These are phyloP conservation scores for Ditylenchus dipsaci DNA, from an alignment of 1,140 invertebrate genomes.

Conservation along the genomic window DNA sequence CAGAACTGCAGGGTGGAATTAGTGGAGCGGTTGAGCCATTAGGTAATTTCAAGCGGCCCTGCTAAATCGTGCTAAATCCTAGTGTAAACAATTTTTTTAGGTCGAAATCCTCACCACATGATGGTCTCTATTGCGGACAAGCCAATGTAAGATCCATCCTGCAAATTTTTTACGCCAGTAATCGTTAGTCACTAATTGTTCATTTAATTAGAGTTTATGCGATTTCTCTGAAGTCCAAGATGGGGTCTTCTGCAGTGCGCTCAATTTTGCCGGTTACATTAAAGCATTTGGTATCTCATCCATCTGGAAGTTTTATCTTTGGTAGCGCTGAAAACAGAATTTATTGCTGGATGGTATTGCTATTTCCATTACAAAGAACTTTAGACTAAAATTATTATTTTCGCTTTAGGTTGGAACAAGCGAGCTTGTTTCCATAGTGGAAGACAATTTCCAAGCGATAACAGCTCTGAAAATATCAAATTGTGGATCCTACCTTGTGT, in stretches of 20 bases:
- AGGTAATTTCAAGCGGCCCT: neutral
- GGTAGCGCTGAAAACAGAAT: constrained; percentile 2
- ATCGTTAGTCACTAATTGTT: too few relatives aligned
- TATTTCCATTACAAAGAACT: neutral
- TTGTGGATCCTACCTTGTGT: constrained; percentile 13
- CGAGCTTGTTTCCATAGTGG: neutral
- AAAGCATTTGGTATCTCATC: constrained; percentile 12
- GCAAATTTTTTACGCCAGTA: too few relatives aligned
- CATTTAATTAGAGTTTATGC: neutral
- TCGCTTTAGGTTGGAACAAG: constrained; percentile 7
- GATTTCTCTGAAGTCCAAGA: neutral
- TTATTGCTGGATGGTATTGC: constrained; percentile 16
- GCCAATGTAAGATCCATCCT: too few relatives aligned
- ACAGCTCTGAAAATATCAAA: constrained; percentile 2
- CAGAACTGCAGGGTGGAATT: neutral
- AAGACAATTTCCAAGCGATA: constrained; percentile 12
- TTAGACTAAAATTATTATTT: neutral
- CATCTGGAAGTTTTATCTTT: constrained; percentile 6
- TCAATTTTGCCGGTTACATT: constrained; percentile 8
- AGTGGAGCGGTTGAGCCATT: neutral
- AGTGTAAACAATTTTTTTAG: neutral
- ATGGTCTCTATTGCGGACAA: neutral
- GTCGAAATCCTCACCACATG: neutral
- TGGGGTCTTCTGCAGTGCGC: neutral
- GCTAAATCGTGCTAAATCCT: neutral